Evolutionary conservation across 2,888 invertebrate genomes (phyloP), one percentile per base, ranked within the genome.

Genomic region (Epinotia demarniana): DNA sequence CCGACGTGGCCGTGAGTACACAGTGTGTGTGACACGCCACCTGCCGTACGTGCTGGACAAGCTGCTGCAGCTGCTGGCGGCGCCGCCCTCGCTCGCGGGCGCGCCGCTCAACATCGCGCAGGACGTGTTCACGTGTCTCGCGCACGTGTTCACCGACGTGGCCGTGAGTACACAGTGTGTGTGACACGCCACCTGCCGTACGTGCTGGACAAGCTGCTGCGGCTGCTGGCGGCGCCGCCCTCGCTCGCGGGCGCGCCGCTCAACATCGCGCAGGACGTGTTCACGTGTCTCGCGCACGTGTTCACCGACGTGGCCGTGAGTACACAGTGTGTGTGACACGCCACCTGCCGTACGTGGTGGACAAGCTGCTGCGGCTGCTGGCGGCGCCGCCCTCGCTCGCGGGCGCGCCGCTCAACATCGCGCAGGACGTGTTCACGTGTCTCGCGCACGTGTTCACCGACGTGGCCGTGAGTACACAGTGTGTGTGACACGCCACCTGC

Each of bases 101-200:
- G 53, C 53, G 53, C 53, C 53, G 53, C 53, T 53, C 53, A 53
- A 53, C 53, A 53, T 53, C 8, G 53, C 53, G 53, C 97, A 97
- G 79, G 96, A 97, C 68, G 97, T 97, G n/a, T 99, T 99, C 92
- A 98, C 98, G 85, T 97, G 98, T 2, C 94, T 99, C 72, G 98
- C 98, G 66, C 95, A 97, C 75, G 93, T 99, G 57, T 97, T 98
- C 69, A 96, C 97, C 57, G 97, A 98, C 80, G 94, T 98, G 73
- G 96, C 98, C 16, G 96, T 97, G 81, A 93, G 96, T 82, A 63
- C 23, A 27, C 39, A 39, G 39, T 39, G 39, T 39, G 39, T 39
- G 39, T 9, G 39, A 39, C 39, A 95, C 96, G 97, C 77, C 98
- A 97, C 91, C 90, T 98, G 75, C 97, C 98, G 0, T 95, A 97